phyloP scores from a whole-genome alignment of 2,797 vertebrate species.

The Enteromius fasciolatus region DNA sequence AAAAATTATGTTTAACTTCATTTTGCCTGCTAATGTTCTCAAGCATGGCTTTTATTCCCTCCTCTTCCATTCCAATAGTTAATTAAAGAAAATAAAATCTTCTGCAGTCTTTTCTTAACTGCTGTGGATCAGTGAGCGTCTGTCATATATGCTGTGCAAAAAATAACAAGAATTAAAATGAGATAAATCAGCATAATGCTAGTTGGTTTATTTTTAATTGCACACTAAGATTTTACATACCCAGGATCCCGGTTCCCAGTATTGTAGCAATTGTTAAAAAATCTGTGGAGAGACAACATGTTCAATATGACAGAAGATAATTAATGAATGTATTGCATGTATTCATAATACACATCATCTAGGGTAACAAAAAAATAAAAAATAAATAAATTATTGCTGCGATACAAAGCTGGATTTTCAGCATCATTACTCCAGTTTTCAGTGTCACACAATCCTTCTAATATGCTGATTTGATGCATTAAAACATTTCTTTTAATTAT shows the following conservation, averaged over 20 bases:
- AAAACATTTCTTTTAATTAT: neutral
- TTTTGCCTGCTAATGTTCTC: constrained; percentile 42
- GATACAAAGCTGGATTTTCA: neutral
- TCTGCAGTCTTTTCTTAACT: neutral
- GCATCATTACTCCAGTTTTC: neutral
- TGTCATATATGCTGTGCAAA: neutral
- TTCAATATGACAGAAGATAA: neutral
- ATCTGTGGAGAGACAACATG: constrained; percentile 65
- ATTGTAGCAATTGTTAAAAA: constrained; percentile 77
- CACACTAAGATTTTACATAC: constrained; percentile 60
- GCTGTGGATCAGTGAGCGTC: neutral
- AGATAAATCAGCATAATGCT: constrained; percentile 8
- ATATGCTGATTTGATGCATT: neutral
- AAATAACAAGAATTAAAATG: neutral
- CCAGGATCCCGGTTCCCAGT: constrained; percentile 76
- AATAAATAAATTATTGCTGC: too few species aligned
- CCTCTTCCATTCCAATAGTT: constrained; percentile 12
- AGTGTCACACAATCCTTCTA: neutral
- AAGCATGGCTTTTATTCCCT: constrained; percentile 38
- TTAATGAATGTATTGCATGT: neutral
- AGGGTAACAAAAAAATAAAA: neutral
- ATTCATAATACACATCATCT: neutral
- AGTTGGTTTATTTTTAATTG: neutral
- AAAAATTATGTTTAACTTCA: constrained; percentile 54
- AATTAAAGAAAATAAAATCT: constrained; percentile 34